Percentiles rank a stretch among this genome's conserved stretches.
These are phyloP conservation scores for Gasteruption jaculator DNA, from an alignment of 2,888 invertebrate genomes.

Conservation along the genomic window DNA sequence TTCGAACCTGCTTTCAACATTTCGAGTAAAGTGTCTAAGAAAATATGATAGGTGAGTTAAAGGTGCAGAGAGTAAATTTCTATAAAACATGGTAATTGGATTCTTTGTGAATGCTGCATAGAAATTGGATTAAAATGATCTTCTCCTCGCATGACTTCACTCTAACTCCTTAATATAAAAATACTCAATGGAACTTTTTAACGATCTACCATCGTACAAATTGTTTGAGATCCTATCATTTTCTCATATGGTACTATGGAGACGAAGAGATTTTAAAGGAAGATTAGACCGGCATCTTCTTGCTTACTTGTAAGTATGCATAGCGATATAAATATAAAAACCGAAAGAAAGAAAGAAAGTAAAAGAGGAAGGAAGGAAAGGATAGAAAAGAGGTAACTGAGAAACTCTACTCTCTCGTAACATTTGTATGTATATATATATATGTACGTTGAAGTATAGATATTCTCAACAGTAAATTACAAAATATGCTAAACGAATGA, in stretches of 20 bases:
- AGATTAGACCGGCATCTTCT: conserved; percentile 19
- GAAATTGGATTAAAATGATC: conserved; percentile 34
- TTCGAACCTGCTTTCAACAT: too few species aligned
- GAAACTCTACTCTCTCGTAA: conserved; percentile 21
- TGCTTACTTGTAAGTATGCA: conserved; percentile 4
- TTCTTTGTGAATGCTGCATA: too few species aligned
- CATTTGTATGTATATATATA: too few species aligned
- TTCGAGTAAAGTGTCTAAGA: too few species aligned
- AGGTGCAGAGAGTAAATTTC: too few species aligned
- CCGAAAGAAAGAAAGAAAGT: conserved; percentile 1
- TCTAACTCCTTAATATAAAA: conserved; percentile 17
- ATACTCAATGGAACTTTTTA: too few species aligned
- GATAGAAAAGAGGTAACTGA: conserved; percentile 36
- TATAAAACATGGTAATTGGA: too few species aligned
- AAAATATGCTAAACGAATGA: conserved; percentile 52
- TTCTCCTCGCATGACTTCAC: conserved; percentile 22
- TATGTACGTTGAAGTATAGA: conserved; percentile 47
- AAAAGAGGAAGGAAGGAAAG: conserved; percentile 39
- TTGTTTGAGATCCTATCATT: conserved; percentile 45
- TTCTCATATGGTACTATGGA: conserved; percentile 17
- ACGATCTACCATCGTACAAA: conserved; percentile 45
- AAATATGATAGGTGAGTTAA: too few species aligned
- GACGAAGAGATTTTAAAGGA: conserved; percentile 22
- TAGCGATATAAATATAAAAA: background rate
- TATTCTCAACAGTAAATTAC: conserved; percentile 52